Evolutionary conservation across 2,888 invertebrate genomes (phyloP).

Genomic region (Hypomecis punctinalis): DNA sequence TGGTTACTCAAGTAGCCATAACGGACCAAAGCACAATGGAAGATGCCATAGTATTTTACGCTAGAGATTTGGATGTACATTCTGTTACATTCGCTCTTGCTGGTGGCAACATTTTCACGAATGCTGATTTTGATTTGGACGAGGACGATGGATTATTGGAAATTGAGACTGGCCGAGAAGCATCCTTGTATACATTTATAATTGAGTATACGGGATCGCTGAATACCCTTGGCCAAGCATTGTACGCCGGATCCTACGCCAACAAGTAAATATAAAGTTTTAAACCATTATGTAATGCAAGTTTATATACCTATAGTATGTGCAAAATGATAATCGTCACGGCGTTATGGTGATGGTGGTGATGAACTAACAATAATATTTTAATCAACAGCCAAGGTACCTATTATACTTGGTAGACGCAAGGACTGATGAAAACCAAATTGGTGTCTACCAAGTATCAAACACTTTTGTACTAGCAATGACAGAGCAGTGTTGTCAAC

Average conservation of each 20-base stretch:
- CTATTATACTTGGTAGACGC: no score
- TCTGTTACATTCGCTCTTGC: conserved; percentile 53
- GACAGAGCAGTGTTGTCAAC: no score
- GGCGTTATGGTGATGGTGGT: no score
- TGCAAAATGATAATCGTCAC: no score
- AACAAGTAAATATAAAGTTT: conserved; percentile 51
- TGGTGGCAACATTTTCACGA: conserved; percentile 41
- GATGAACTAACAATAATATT: no score
- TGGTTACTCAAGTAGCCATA: conserved; percentile 51
- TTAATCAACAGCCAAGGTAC: no score
- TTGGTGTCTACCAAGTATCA: no score
- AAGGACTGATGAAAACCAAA: no score
- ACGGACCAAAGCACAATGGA: conserved; percentile 48
- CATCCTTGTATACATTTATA: conserved; percentile 51
- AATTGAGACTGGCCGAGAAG: conserved; percentile 51
- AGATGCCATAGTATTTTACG: conserved; percentile 54
- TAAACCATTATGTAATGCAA: not conserved
- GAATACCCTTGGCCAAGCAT: conserved; percentile 46
- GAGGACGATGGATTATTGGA: conserved; percentile 53
- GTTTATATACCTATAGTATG: no score
- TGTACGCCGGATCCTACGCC: conserved; percentile 55
- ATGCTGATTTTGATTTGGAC: conserved; percentile 44
- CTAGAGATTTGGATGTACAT: conserved; percentile 50
- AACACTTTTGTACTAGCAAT: no score
- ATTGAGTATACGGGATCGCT: conserved; percentile 60